These are phyloP conservation scores for Heliopora coerulea DNA, from an alignment of 92 coral and sea anemone species.

Conservation along the genomic window DNA sequence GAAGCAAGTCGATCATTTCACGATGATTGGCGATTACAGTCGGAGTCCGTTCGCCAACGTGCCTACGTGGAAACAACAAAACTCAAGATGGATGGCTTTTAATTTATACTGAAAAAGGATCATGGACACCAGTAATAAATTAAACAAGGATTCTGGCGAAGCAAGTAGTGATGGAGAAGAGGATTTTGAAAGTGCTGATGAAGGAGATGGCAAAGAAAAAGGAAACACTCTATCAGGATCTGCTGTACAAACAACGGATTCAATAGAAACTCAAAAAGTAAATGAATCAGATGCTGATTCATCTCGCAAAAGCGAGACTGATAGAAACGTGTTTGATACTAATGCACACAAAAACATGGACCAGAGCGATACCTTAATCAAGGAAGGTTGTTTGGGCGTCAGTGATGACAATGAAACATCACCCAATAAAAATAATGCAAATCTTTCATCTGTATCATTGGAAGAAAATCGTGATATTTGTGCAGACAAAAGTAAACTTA, in stretches of 20 bases:
- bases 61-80: no score
- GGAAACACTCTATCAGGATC: slow-evolving; percentile 28
- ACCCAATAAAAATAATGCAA: not conserved
- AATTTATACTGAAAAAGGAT: not conserved
- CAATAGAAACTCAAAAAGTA: not conserved
- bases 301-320: not conserved
- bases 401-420: not conserved
- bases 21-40: no score
- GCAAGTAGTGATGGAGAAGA: slow-evolving; percentile 92
- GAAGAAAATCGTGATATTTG: not conserved
- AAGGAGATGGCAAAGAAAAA: slow-evolving; percentile 73
- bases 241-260: not conserved
- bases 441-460: not conserved
- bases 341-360: no score
- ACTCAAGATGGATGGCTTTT: not conserved
- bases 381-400: not conserved
- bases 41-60: no score
- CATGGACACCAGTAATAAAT: not conserved
- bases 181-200: slow-evolving; percentile 97
- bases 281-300: not conserved
- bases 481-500: not conserved
- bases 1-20: no score
- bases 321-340: no score
- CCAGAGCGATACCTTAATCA: no score
- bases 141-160: slow-evolving; percentile 23